These are phyloP conservation scores for Channa striata DNA, from an alignment of 2,797 vertebrate genomes.

Conservation along the genomic window DNA sequence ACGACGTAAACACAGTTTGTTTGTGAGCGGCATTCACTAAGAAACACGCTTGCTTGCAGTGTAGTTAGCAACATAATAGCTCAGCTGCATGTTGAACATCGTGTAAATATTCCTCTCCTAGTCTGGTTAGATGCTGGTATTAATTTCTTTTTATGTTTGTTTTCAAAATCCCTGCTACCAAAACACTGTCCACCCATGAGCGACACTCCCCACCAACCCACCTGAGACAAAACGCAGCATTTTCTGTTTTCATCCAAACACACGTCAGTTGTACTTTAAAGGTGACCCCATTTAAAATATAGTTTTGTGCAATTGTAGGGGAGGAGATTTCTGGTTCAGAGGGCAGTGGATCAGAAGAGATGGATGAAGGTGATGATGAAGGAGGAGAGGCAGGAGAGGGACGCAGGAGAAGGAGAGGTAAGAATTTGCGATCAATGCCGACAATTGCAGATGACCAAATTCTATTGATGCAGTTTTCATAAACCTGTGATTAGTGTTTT, in stretches of 20 bases:
- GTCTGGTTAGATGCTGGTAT: not conserved
- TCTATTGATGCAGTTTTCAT: not conserved
- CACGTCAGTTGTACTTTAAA: not conserved
- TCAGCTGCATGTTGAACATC: not conserved
- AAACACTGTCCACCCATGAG: not conserved
- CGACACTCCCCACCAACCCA: too few relatives aligned
- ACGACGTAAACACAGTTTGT: too few relatives aligned
- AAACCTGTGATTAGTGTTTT: not conserved
- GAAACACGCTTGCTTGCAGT: not conserved
- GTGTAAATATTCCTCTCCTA: not conserved
- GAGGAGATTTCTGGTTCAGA: constrained; percentile 99
- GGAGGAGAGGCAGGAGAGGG: constrained; percentile 91
- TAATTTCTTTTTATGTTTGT: not conserved
- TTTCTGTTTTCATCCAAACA: too few relatives aligned
- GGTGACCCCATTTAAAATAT: not conserved
- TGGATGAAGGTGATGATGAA: constrained; percentile 91
- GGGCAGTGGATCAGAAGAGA: constrained; percentile 93
- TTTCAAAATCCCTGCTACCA: not conserved
- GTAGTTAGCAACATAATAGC: not conserved
- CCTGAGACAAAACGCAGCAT: too few relatives aligned
- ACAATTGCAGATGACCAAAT: too few relatives aligned
- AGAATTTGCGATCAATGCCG: not conserved
- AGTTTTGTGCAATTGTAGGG: constrained; percentile 78
- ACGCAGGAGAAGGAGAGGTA: constrained; percentile 91
- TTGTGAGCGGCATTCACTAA: not conserved